Base-by-base conservation (phyloP, 2,797 vertebrate species). In the Catostomus latipinnis region DNA sequence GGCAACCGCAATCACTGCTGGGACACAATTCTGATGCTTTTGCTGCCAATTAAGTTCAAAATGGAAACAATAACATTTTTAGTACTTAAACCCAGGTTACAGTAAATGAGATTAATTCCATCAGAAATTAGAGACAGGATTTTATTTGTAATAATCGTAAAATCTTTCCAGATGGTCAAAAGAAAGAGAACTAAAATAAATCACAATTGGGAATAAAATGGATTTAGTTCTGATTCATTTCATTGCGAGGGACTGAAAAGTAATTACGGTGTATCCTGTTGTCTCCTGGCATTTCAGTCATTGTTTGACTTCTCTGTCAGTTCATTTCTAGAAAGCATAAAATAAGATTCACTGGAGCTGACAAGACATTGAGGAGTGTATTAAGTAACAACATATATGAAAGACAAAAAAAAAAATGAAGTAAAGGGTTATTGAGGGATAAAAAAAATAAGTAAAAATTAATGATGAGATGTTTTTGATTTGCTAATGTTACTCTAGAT, bases 291-390 rank as follows among this genome's bases (percentile, higher is more conserved):
- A 11, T 62, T 62, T 62, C 10, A 62, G 9, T 22, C 22, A 53
- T 46, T 45, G 68, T 34, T 71, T 71, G 53, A 34, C 53, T 66
- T 76, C 34, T 5, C 11, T 75, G 62, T 66, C 45, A 52, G 22
- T 60, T 71, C 4, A 76, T 74, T 82, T 60, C 49, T 22, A 22
- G 56, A 85, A 13, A 49, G 71, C 49, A 58, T 77, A 50, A 67
- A 83, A 57, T 68, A 82, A 14, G 5, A 12, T 54, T 71, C 18
- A 54, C 60, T 78, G 69, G 58, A 50, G 68, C 48, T 74, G 54
- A 74, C 56, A 80, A 22, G 66, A 74, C 78, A 16, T 13, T 54
- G 50, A 58, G 34, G 75, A 11, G 10, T 45, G 45, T 80, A 53
- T 62, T 34, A 80, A 77, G 71, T 49, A 67, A 71, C 49, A 78